phyloP scores from a whole-genome alignment of 1,140 invertebrate genomes.

The Apis cerana region DNA sequence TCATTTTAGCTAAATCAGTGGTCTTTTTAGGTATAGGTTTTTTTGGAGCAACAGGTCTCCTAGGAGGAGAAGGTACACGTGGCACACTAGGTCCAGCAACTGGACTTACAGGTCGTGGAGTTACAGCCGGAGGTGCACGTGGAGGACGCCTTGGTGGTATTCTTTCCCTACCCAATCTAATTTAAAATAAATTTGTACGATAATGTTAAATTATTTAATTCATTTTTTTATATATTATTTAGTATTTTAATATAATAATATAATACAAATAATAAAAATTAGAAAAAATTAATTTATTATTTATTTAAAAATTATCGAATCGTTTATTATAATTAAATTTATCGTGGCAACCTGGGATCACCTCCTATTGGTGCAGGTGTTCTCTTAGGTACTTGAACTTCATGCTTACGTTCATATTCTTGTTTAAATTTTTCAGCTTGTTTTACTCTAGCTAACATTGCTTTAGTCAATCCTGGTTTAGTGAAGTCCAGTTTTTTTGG shows the following conservation, averaged over 20 bases:
- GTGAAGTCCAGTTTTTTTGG: conserved; percentile 66
- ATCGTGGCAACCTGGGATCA: conserved; percentile 48
- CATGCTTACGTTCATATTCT: conserved; percentile 54
- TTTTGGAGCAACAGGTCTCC: not conserved
- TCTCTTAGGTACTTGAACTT: conserved; percentile 47
- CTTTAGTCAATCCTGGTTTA: conserved; percentile 65
- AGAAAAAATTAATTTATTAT: not conserved
- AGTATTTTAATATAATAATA: not conserved
- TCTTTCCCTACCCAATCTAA: conserved; percentile 34
- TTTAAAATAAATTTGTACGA: not conserved
- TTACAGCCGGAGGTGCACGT: not conserved
- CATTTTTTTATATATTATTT: not conserved
- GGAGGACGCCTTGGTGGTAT: not conserved
- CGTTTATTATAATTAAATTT: conserved; percentile 13
- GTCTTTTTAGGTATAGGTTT: conserved; percentile 51
- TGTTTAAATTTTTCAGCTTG: conserved; percentile 59
- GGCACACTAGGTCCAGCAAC: not conserved
- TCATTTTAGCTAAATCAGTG: conserved; percentile 60
- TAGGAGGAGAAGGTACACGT: not conserved
- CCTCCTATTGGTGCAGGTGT: conserved; percentile 56
- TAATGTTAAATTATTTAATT: not conserved
- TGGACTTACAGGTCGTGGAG: not conserved
- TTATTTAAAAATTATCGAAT: not conserved
- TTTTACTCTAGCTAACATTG: conserved; percentile 68
- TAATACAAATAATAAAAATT: not conserved